A percentile compares a stretch with the other conserved stretches of the same genome.
phyloP scores from a whole-genome alignment of 2,888 invertebrate species.

The Acanthoscelides obtectus region DNA sequence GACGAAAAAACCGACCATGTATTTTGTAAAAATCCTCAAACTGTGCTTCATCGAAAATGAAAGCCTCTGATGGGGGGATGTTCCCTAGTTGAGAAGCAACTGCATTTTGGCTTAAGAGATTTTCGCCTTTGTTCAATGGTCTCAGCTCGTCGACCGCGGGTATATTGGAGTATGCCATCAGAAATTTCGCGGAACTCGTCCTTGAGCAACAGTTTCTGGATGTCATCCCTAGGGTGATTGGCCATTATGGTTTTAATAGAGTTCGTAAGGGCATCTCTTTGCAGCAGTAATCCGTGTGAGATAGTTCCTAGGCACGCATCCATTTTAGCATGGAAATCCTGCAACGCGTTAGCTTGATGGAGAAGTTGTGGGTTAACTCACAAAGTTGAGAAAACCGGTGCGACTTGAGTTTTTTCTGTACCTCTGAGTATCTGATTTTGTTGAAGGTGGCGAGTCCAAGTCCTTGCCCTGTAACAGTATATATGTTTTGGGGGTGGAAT shows the following conservation, averaged over 20 bases:
- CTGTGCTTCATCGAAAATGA: conserved; percentile 4
- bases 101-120: conserved; percentile 2
- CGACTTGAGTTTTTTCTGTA: conserved; percentile 10
- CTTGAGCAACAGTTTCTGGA: not conserved
- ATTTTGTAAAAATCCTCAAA: not conserved
- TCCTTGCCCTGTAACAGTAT: conserved; percentile 11
- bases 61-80: conserved; percentile 6
- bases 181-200: conserved; percentile 1
- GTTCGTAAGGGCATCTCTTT: conserved; percentile 1
- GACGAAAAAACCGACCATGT: not conserved
- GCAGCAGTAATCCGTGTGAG: conserved; percentile 6
- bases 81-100: conserved; percentile 1
- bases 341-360: too few relatives aligned
- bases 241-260: not conserved
- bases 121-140: conserved; percentile 5
- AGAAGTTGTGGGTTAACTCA: conserved; percentile 3
- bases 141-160: conserved; percentile 5
- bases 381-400: conserved; percentile 6
- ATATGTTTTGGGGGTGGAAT: conserved; percentile 15
- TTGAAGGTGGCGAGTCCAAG: conserved; percentile 7
- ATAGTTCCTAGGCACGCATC: conserved; percentile 8
- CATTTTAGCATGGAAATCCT: conserved; percentile 7
- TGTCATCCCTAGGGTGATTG: not conserved
- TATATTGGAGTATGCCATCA: conserved; percentile 6
- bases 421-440: conserved; percentile 14